Base-by-base conservation (phyloP, 2,888 invertebrate species). In the Sericinus montela region DNA sequence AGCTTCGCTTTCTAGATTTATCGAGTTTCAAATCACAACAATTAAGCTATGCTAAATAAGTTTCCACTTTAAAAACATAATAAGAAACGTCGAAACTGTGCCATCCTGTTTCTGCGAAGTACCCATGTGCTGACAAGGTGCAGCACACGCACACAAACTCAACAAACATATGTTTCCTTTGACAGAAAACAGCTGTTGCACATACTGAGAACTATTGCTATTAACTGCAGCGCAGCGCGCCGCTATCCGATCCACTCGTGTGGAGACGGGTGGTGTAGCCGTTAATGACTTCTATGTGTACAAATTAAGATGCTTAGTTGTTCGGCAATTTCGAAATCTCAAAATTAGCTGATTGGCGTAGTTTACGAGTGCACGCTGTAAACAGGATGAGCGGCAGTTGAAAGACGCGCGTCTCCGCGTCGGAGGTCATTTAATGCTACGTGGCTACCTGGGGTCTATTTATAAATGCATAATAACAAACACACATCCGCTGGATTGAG, bases 151-250 rank as follows among this genome's bases (percentile, higher is more conserved):
- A 55, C 51, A 56, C 57, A 41, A 15, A 16, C 53, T 28, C 41
- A 49, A 46, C 30, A 29, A 62, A 62, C 67, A 71, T 62, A 60
- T 69, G 70, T 63, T 66, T 67, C 63, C 64, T 63, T 66, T 66
- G 68, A 72, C 65, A 65, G 65, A 66, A 65, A 68, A 69, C 72
- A 72, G 69, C 72, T 70, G 71, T 66, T 65, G 47, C 41, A 48
- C 53, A 49, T 63, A 61, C 65, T 53, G 53, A 54, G 62, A 64
- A 65, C 53, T 48, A 47, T 32, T 11, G 64, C 53, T 48, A 47
- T 32, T 11, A n/a, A 32, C 32, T 9, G 32, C 10, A 6, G 32
- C 32, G 11, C 11, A 1, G 4, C 30, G 30, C 30, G 30, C n/a
- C n/a, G 30, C n/a, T 30, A n/a, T n/a, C n/a, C n/a, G n/a, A n/a